phyloP scores from a whole-genome alignment of 2,113 vertebrate genomes.

The Mastomys natalensis region DNA sequence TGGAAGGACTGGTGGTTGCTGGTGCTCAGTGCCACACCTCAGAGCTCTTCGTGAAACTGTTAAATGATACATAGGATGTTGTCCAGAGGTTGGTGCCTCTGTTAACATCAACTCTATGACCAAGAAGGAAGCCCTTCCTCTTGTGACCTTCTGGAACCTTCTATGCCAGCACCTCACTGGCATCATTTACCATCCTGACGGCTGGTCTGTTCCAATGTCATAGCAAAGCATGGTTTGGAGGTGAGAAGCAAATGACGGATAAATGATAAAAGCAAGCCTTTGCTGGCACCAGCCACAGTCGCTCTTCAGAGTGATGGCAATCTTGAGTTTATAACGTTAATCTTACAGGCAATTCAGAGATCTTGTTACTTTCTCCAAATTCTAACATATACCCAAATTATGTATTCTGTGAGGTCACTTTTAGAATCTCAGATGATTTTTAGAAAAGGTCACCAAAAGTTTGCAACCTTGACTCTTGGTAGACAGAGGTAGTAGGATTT shows the following conservation, averaged over 20 bases:
- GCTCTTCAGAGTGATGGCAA: not conserved
- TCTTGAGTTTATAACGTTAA: not conserved
- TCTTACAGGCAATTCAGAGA: not conserved
- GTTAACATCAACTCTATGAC: not conserved
- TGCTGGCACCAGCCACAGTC: not conserved
- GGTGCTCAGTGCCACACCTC: not conserved
- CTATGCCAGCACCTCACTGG: not conserved
- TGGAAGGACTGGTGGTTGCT: rapidly evolving
- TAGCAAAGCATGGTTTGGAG: not conserved
- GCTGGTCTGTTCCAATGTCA: too few species aligned
- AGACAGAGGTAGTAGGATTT: not conserved
- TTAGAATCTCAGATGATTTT: not conserved
- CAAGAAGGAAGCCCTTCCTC: not conserved
- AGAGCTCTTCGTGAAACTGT: not conserved
- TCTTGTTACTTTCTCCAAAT: not conserved
- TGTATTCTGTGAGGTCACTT: not conserved
- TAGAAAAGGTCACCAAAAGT: not conserved
- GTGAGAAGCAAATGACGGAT: not conserved
- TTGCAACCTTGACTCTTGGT: not conserved
- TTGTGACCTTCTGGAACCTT: not conserved
- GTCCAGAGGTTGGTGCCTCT: not conserved
- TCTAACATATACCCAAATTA: not conserved
- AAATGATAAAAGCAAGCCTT: not conserved
- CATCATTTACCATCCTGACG: not conserved
- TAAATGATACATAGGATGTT: rapidly evolving